Percentiles rank a stretch among this genome's conserved stretches.
phyloP scores from a whole-genome alignment of 2,888 invertebrate species.

The Epinotia demarniana region DNA sequence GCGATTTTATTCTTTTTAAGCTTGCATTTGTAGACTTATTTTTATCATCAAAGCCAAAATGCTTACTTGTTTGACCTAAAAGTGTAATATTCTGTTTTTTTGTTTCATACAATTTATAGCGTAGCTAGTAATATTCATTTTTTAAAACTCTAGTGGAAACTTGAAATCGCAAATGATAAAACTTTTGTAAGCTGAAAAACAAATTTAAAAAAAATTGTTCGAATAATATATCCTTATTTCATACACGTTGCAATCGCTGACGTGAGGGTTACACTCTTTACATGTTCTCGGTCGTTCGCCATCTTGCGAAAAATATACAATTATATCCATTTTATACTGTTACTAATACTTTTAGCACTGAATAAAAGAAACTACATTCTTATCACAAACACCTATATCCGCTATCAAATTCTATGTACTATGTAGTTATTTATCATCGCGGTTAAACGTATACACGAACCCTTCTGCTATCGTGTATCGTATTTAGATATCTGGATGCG shows the following conservation, averaged over 20 bases:
- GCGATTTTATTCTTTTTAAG: slow-evolving; percentile 10
- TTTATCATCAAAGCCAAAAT: neutral
- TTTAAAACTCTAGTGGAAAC: too few species aligned
- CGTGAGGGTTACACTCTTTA: slow-evolving; percentile 7
- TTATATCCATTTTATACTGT: slow-evolving; percentile 7
- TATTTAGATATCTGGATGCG: neutral
- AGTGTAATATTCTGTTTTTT: neutral
- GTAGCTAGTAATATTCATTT: too few species aligned
- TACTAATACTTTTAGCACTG: neutral
- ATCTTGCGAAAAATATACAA: neutral
- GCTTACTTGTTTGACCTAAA: neutral
- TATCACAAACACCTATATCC: neutral
- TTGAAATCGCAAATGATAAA: too few species aligned
- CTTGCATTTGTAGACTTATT: slow-evolving; percentile 12
- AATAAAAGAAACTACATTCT: neutral
- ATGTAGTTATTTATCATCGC: too few species aligned
- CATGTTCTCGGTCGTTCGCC: slow-evolving; percentile 24
- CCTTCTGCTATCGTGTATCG: too few species aligned
- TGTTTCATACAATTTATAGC: too few species aligned
- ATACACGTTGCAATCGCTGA: slow-evolving; percentile 5
- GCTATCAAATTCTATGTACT: neutral
- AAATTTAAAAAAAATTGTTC: neutral
- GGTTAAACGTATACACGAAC: too few species aligned
- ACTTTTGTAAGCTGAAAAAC: neutral
- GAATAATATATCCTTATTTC: slow-evolving; percentile 1